These are phyloP conservation scores for Pangasius mekongensis DNA, from an alignment of 2,797 vertebrate species.

Conservation along the genomic window DNA sequence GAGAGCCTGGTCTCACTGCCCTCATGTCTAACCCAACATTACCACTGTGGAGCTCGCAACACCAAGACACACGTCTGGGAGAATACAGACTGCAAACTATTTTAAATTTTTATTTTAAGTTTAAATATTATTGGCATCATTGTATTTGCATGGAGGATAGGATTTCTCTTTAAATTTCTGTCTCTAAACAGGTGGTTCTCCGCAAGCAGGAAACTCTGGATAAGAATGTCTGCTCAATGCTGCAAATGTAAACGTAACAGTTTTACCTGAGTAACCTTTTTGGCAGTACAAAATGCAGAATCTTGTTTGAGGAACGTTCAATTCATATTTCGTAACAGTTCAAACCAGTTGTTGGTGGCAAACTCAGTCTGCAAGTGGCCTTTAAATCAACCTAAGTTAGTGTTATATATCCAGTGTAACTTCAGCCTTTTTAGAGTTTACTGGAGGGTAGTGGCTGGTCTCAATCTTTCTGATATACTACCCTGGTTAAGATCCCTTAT, in stretches of 20 bases:
- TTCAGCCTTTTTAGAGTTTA: background rate
- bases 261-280: background rate
- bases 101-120: too few species aligned
- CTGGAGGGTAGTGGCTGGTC: background rate
- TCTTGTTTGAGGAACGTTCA: background rate
- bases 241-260: background rate
- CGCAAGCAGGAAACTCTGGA: background rate
- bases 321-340: background rate
- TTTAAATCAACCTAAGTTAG: background rate
- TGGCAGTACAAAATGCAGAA: background rate
- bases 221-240: background rate
- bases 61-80: background rate
- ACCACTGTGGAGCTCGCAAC: background rate
- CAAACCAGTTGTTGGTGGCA: background rate
- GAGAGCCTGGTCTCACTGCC: too few species aligned
- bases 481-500: background rate
- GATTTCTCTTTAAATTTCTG: background rate
- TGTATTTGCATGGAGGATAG: background rate
- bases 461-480: background rate
- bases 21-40: background rate
- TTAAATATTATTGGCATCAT: background rate
- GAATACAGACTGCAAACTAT: background rate
- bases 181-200: background rate
- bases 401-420: background rate
- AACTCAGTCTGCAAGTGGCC: background rate